Evolutionary conservation across 2,888 invertebrate species (phyloP).

Genomic region (Eutolmus rufibarbis): DNA sequence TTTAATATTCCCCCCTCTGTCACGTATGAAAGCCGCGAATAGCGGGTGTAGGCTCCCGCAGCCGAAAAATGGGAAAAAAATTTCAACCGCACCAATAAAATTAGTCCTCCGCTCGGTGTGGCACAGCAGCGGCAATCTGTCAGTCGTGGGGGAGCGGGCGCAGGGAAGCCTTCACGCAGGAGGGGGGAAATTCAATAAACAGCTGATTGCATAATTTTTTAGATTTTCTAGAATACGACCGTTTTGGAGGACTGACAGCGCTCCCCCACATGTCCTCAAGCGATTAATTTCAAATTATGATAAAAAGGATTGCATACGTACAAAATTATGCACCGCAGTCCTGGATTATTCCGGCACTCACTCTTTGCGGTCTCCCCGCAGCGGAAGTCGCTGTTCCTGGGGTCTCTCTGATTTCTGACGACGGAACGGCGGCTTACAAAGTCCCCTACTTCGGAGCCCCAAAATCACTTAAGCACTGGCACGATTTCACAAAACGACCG

Average conservation of each 20-base stretch:
- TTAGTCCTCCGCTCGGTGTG: neutral
- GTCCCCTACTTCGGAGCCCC: neutral
- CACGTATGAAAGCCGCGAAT: neutral
- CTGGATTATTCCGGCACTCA: neutral
- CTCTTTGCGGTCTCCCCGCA: neutral
- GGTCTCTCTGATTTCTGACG: neutral
- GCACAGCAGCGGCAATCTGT: neutral
- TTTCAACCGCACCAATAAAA: neutral
- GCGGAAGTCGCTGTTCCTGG: neutral
- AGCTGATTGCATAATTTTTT: conserved; percentile 42
- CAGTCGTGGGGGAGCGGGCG: neutral
- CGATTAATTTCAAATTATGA: neutral
- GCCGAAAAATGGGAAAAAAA: neutral
- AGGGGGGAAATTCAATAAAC: conserved; percentile 24
- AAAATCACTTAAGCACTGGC: conserved; percentile 37
- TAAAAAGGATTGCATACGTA: neutral
- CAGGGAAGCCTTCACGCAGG: neutral
- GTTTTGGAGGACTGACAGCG: neutral
- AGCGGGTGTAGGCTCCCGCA: neutral
- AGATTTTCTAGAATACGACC: neutral
- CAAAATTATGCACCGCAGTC: neutral
- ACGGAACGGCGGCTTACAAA: neutral
- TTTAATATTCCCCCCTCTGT: neutral
- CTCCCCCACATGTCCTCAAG: neutral
- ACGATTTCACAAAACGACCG: conserved; percentile 21